Base-by-base conservation (phyloP, 2,797 vertebrate genomes). In the Anas bernieri region DNA sequence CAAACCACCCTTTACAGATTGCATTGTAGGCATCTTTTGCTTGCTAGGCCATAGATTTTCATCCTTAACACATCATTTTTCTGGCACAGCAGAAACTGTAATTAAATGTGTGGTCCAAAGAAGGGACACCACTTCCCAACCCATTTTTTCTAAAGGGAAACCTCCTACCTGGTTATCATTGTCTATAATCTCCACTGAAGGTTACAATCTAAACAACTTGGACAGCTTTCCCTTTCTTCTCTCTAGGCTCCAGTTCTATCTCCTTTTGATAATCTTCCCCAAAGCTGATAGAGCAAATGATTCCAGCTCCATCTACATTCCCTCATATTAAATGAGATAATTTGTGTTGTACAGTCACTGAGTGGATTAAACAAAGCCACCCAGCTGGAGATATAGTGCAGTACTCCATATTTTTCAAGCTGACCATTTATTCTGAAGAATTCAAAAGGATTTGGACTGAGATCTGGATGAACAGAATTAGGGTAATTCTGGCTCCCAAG, bases 281-380 rank as follows among this genome's bases (percentile, higher is more conserved):
- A 90, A 93, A 92, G 88, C 92, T 96, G 91, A 93, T 94, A 94
- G 95, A 76, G 90, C 72, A 93, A 94, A 94, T 69, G 45, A 73
- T 94, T 94, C 88, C 93, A 96, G 82, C 72, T 92, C 93, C 72
- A 68, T 89, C 93, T 93, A 78, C 69, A 59, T 78, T 87, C 55
- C 28, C 64, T 91, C 61, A 31, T 91, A 76, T 76, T 83, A 94
- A 95, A 90, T 76, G 62, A 90, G 63, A 41, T 93, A 90, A 95
- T 94, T 93, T 90, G 59, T 93, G 62, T 80, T 79, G 70, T 75
- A 74, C 63, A 95, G 64, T 78, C 92, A 91, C 72, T 93, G 83
- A 94, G 58, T 41, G 93, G 92, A 95, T 93, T 94, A 96, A 94
- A 95, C 75, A 96, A 94, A 94, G 56, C 67, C 75, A 93, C 58